These are phyloP conservation scores for Falcaria lacertinaria DNA, from an alignment of 2,888 invertebrate genomes.

Conservation along the genomic window DNA sequence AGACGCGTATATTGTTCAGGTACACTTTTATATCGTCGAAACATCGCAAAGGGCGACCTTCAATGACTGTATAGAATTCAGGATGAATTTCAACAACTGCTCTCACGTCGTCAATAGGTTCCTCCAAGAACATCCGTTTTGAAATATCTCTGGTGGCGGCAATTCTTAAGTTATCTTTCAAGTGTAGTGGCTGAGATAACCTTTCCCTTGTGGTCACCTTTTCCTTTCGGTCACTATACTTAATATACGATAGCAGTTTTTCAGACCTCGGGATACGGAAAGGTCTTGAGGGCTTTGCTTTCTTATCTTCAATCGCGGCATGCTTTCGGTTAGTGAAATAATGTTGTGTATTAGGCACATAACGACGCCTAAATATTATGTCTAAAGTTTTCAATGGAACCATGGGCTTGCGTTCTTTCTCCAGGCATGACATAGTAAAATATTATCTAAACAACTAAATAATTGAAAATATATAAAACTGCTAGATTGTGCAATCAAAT, in stretches of 20 bases:
- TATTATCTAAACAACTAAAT: slow-evolving; percentile 8
- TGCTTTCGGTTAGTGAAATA: slow-evolving; percentile 67
- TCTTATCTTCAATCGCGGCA: slow-evolving; percentile 33
- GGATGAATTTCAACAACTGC: slow-evolving; percentile 83
- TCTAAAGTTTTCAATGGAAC: slow-evolving; percentile 67
- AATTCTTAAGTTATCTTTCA: slow-evolving; percentile 63
- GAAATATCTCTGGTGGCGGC: slow-evolving; percentile 76
- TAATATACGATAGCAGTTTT: slow-evolving; percentile 66
- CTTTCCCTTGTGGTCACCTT: slow-evolving; percentile 44
- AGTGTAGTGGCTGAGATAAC: slow-evolving; percentile 48
- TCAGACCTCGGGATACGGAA: slow-evolving; percentile 63
- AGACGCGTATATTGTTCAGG: slow-evolving; percentile 71
- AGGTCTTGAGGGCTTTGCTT: slow-evolving; percentile 39
- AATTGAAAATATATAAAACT: slow-evolving; percentile 1
- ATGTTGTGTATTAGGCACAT: slow-evolving; percentile 67
- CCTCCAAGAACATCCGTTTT: slow-evolving; percentile 77
- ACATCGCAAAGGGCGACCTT: slow-evolving; percentile 80
- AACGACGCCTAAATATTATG: slow-evolving; percentile 66
- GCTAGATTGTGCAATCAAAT: background rate
- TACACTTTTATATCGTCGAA: slow-evolving; percentile 81
- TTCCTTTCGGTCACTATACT: slow-evolving; percentile 64
- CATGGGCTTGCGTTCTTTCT: slow-evolving; percentile 60
- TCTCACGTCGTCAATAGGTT: slow-evolving; percentile 74
- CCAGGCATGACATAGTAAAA: slow-evolving; percentile 45
- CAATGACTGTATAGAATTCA: slow-evolving; percentile 81